A percentile compares a stretch with the other conserved stretches of the same genome.
Evolutionary conservation across 2,888 invertebrate species (phyloP).

Genomic region (Smittia sp.): DNA sequence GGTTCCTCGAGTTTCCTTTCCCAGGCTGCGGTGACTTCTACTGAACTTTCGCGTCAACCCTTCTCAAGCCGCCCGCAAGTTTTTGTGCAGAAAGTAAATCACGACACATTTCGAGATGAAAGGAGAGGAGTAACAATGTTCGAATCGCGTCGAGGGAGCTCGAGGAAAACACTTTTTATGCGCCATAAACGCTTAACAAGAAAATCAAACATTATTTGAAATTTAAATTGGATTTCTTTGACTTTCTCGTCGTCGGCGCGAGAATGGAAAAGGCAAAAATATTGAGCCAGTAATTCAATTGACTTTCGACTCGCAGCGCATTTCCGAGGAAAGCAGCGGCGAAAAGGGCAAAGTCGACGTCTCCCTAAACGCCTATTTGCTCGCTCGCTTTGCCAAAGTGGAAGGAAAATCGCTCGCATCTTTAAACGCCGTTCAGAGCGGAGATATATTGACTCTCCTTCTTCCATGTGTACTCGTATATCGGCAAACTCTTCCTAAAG

Average conservation of each 20-base stretch:
- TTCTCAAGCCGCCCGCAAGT: constrained; percentile 2
- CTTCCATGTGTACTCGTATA: background rate
- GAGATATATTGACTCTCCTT: background rate
- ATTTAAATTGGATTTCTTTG: constrained; percentile 30
- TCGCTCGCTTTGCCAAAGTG: background rate
- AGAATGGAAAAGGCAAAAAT: background rate
- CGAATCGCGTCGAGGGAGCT: background rate
- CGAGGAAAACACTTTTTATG: background rate
- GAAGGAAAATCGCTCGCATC: background rate
- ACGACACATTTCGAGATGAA: background rate
- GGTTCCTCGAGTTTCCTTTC: too few relatives aligned
- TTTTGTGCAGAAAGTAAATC: background rate
- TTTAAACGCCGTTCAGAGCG: background rate
- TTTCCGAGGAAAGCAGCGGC: background rate
- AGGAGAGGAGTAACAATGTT: background rate
- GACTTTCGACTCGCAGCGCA: background rate
- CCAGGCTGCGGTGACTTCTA: background rate
- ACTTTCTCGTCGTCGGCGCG: background rate
- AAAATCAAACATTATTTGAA: constrained; percentile 33
- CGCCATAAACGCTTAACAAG: constrained; percentile 11
- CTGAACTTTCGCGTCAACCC: constrained; percentile 20
- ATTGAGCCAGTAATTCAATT: constrained; percentile 14
- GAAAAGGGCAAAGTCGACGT: background rate
- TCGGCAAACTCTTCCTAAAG: too few relatives aligned
- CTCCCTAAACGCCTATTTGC: constrained; percentile 19